Percentiles rank a stretch among this genome's conserved stretches.
Conservation (phyloP, 2,888 invertebrate genomes). For the Eurytoma adleriae region DNA sequence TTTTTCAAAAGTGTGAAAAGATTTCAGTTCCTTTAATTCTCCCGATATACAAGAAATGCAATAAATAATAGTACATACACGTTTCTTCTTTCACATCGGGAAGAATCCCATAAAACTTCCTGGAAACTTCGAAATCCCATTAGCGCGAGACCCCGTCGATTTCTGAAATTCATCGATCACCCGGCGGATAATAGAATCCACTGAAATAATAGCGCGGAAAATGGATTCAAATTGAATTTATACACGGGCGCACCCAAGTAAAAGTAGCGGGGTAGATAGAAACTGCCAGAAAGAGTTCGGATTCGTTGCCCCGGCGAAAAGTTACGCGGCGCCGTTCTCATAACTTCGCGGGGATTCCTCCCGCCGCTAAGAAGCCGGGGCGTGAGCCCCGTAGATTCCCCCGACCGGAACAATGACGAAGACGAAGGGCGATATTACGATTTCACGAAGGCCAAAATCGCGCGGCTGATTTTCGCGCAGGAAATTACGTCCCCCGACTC, state of each 20-base stretch:
- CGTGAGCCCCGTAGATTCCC: neutral
- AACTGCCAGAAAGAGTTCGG: conserved; percentile 17
- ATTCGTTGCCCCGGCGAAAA: conserved; percentile 24
- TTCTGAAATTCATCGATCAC: conserved; percentile 43
- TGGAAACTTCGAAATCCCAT: no score
- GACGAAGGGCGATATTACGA: conserved; percentile 43
- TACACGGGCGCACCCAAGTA: neutral
- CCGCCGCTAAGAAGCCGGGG: neutral
- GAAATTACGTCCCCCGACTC: conserved; percentile 30
- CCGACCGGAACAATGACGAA: conserved; percentile 8
- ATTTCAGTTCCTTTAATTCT: no score
- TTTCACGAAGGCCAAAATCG: conserved; percentile 32
- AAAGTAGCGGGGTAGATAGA: conserved; percentile 2
- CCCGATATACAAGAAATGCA: no score
- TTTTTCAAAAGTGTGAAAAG: no score
- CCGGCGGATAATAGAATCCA: conserved; percentile 22
- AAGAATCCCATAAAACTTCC: no score
- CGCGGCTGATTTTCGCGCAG: conserved; percentile 35
- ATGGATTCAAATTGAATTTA: conserved; percentile 51
- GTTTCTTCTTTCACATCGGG: no score
- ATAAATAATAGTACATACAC: no score
- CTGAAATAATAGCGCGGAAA: conserved; percentile 48
- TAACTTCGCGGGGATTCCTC: conserved; percentile 29
- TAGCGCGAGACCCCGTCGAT: neutral
- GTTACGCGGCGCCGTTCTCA: conserved; percentile 39